A percentile compares a stretch with the other conserved stretches of the same genome.
phyloP scores from a whole-genome alignment of 2,888 invertebrate species.

The Euzetes globulus region DNA sequence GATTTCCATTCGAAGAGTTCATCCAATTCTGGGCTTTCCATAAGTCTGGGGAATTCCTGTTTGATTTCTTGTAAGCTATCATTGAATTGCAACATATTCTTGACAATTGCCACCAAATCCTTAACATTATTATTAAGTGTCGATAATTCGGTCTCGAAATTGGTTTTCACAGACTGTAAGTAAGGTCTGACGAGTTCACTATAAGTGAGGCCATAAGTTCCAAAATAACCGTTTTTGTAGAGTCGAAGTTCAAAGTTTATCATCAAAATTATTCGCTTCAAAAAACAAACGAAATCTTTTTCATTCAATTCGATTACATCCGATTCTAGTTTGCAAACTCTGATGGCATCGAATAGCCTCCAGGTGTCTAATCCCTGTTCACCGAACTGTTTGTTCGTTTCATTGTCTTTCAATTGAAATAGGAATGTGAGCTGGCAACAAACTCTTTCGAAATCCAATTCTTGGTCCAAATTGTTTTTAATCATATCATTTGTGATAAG shows the following conservation, averaged over 20 bases:
- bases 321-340: slow-evolving; percentile 15
- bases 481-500: slow-evolving; percentile 7
- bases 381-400: background rate
- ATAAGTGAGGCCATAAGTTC: background rate
- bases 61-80: background rate
- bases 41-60: slow-evolving; percentile 3
- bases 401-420: background rate
- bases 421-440: background rate
- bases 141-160: background rate
- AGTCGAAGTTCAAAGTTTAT: background rate
- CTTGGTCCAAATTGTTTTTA: background rate
- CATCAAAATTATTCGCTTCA: background rate
- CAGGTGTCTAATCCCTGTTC: background rate
- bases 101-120: background rate
- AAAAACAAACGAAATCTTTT: background rate
- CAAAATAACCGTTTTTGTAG: slow-evolving; percentile 16
- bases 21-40: background rate
- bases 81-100: background rate
- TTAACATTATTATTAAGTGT: background rate
- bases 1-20: slow-evolving; percentile 1
- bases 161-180: background rate
- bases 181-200: background rate
- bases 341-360: background rate
- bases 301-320: background rate
- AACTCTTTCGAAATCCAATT: background rate